Evolutionary conservation across 2,113 vertebrate genomes (phyloP), one percentile per base, ranked within the genome.

Genomic region (Apteryx owenii): DNA sequence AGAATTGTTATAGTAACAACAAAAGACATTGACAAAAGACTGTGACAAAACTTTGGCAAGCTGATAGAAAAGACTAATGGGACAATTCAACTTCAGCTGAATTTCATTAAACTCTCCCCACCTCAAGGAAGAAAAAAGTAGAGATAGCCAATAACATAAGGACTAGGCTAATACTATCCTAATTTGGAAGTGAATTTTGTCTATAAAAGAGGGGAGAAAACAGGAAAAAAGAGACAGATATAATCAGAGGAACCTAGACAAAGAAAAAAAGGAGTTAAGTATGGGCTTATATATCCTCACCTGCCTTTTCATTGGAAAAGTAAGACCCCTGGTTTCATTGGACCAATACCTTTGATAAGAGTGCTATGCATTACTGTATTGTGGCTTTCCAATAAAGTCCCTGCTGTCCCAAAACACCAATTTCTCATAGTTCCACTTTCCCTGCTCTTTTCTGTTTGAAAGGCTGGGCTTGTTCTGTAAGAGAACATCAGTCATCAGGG

Each of bases 1-100:
- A 81, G 61, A 75, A 95, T 94, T 89, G 61, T 65, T 94, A 81
- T 82, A 91, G 56, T 94, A 95, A 93, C 54, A 79, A 42, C 56
- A 81, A 46, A 94, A 93, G 46, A 68, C 46, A 77, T 26, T 88
- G 76, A 53, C 85, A 93, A 58, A 58, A 58, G 29, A 58, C 81
- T 60, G 20, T 89, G 88, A 93, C 51, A 96, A 94, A 97, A 93
- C 85, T 18, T 26, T 54, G 40, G 36, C 81, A 91, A 54, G 20
- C 36, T 54, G 53, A 72, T 33, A 94, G 75, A 81, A 78, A 60
- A 78, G 48, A n/a, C 81, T 89, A 93, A 94, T 64, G 61, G 78
- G 28, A 13, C n/a, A 79, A 6, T 82, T 89, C 56, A 71, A 54
- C 79, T 91, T 89, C 61, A 93, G 65, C 19, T 81, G 60, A 78